Evolutionary conservation across 1,140 invertebrate genomes (phyloP).

Genomic region (Cydia pomonella): DNA sequence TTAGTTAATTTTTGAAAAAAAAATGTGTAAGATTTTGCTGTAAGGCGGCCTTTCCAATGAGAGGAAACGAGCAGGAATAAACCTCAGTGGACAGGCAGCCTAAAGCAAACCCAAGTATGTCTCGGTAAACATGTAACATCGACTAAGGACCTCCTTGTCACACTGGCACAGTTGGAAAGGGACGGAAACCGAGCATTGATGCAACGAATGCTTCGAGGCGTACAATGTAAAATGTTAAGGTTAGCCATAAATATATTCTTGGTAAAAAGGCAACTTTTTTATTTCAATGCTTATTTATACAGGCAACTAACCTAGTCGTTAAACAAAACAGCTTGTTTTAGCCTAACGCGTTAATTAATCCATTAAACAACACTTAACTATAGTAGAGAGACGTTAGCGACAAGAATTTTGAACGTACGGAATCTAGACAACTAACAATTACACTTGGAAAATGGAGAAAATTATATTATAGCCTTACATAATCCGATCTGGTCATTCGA

Average conservation of each 20-base stretch:
- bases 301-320: slow-evolving; percentile 16
- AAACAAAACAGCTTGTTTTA: neutral
- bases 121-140: neutral
- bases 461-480: no score
- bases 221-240: slow-evolving; percentile 49
- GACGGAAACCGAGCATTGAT: neutral
- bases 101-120: neutral
- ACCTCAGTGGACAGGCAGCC: no score
- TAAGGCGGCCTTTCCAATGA: no score
- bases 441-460: no score
- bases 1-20: no score
- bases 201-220: slow-evolving; percentile 21
- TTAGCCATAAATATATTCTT: slow-evolving; percentile 65
- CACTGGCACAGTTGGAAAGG: neutral
- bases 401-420: neutral
- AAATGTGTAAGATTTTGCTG: no score
- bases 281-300: slow-evolving; percentile 36
- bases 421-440: neutral
- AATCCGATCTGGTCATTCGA: no score
- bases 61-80: no score
- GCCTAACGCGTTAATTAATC: neutral
- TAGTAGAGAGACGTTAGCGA: slow-evolving; percentile 3
- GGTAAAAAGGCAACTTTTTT: slow-evolving; percentile 53
- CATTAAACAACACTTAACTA: slow-evolving; percentile 21
- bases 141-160: neutral